Conservation (phyloP, 2,113 vertebrate genomes). For the Propithecus coquereli region DNA sequence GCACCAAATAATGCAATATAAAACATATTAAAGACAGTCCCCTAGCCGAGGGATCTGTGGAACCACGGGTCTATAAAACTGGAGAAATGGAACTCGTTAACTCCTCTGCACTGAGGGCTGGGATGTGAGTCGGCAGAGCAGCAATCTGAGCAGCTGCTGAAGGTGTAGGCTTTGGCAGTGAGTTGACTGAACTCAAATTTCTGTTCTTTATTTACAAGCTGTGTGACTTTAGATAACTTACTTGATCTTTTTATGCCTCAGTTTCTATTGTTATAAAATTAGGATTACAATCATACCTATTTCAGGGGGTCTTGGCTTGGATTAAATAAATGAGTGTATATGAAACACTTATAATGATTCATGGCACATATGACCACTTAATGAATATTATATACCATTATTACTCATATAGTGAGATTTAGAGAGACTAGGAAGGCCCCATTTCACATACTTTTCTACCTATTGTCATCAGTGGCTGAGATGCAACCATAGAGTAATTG, state of each 20-base stretch:
- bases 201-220: background rate
- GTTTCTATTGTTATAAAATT: background rate
- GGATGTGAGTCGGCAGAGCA: too few species aligned
- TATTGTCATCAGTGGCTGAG: background rate
- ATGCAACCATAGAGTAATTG: background rate
- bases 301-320: background rate
- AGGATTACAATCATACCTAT: background rate
- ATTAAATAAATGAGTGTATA: background rate
- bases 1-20: background rate
- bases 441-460: background rate
- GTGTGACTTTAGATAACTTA: background rate
- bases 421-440: background rate
- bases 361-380: background rate
- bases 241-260: background rate
- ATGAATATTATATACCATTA: background rate
- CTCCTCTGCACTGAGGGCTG: background rate
- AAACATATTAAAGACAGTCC: background rate
- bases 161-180: background rate
- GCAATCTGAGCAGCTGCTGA: background rate
- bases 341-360: background rate
- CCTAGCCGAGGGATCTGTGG: background rate
- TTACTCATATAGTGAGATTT: background rate
- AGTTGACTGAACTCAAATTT: background rate
- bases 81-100: background rate
- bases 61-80: background rate